phyloP scores from a whole-genome alignment of 2,888 invertebrate genomes.

The Pteria penguin region DNA sequence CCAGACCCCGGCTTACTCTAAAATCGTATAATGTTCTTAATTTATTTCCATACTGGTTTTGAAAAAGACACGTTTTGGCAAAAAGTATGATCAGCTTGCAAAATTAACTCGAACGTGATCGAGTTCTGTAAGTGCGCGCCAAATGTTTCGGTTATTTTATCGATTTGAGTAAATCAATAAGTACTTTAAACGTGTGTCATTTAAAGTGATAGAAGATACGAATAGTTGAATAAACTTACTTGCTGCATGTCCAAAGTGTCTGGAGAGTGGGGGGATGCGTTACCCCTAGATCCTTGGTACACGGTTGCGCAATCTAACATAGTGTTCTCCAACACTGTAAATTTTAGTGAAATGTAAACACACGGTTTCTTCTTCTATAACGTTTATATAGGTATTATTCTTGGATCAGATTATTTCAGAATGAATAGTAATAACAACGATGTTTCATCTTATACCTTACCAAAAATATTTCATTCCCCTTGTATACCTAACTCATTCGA shows the following conservation, averaged over 20 bases:
- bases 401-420: conserved; percentile 30
- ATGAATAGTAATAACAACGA: conserved; percentile 24
- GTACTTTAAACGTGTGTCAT: no score
- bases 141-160: no score
- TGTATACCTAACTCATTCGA: not conserved
- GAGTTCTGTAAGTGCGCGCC: no score
- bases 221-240: conserved; percentile 19
- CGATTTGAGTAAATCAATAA: no score
- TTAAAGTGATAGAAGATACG: no score
- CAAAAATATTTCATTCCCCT: conserved; percentile 22
- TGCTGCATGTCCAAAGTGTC: conserved; percentile 22
- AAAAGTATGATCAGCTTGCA: no score
- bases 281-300: not conserved
- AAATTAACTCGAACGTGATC: no score
- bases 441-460: conserved; percentile 28
- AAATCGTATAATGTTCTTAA: no score
- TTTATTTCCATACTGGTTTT: no score
- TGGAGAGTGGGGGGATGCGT: not conserved
- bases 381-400: conserved; percentile 16
- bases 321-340: conserved; percentile 15
- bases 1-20: no score
- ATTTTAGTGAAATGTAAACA: conserved; percentile 10
- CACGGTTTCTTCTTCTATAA: conserved; percentile 2
- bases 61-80: no score
- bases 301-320: conserved; percentile 7